Percentiles rank a stretch among this genome's conserved stretches.
phyloP scores from a whole-genome alignment of 2,888 invertebrate species.

The Barypeithes pellucidus region DNA sequence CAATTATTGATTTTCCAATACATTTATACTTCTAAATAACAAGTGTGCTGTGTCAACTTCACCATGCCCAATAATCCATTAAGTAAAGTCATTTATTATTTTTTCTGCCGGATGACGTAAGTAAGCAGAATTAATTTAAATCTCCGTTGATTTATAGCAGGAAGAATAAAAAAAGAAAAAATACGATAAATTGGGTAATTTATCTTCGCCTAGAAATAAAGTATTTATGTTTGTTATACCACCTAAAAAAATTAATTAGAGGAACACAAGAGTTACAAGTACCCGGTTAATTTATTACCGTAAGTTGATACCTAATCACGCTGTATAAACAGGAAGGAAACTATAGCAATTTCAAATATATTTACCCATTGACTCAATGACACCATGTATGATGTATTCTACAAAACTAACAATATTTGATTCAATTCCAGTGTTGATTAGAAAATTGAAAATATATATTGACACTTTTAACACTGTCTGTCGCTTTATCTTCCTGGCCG shows the following conservation, averaged over 20 bases:
- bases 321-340: too few species aligned
- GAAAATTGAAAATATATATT: too few species aligned
- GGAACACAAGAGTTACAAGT: background rate
- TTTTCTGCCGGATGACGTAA: slow-evolving; percentile 37
- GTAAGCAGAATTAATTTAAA: slow-evolving; percentile 36
- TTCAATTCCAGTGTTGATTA: too few species aligned
- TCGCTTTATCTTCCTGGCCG: too few species aligned
- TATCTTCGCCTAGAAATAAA: background rate
- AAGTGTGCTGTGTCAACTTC: slow-evolving; percentile 16
- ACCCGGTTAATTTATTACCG: background rate
- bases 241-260: background rate
- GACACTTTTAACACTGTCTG: too few species aligned
- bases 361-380: too few species aligned
- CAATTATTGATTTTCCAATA: too few species aligned
- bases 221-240: background rate
- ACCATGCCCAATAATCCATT: slow-evolving; percentile 10
- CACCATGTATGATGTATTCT: too few species aligned
- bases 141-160: slow-evolving; percentile 37
- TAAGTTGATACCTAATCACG: too few species aligned
- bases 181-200: slow-evolving; percentile 21
- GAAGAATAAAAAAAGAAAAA: slow-evolving; percentile 32
- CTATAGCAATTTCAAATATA: too few species aligned
- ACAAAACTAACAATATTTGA: too few species aligned
- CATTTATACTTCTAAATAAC: too few species aligned
- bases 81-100: slow-evolving; percentile 23